phyloP scores from a whole-genome alignment of 2,113 vertebrate species.

The Podilymbus podiceps region DNA sequence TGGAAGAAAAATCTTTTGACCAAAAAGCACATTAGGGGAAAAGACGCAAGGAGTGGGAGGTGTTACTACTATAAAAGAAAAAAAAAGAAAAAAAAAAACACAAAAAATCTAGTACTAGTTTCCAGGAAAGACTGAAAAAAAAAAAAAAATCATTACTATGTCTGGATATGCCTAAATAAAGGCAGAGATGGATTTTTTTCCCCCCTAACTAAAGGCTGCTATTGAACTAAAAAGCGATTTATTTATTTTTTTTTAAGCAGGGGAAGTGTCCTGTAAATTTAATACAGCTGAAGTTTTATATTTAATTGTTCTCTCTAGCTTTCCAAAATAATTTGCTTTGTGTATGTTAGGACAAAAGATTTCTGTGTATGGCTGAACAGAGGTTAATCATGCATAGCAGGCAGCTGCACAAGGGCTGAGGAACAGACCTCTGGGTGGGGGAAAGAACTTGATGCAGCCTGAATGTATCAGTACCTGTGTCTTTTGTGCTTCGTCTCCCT shows the following conservation, averaged over 20 bases:
- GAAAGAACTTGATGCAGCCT: slow-evolving; percentile 55
- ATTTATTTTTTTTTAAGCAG: neutral
- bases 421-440: slow-evolving; percentile 74
- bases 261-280: slow-evolving; percentile 61
- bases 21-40: neutral
- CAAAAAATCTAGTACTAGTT: neutral
- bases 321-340: slow-evolving; percentile 99
- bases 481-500: slow-evolving; percentile 23
- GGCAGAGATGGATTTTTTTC: neutral
- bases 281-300: slow-evolving; percentile 80
- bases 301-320: slow-evolving; percentile 83
- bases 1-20: slow-evolving; percentile 25
- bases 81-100: neutral
- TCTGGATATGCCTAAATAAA: slow-evolving; percentile 38
- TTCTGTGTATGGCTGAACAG: slow-evolving; percentile 90
- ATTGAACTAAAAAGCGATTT: slow-evolving; percentile 30
- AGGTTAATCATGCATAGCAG: slow-evolving; percentile 89
- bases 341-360: slow-evolving; percentile 93
- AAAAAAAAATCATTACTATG: neutral
- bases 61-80: neutral
- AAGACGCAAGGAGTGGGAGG: neutral
- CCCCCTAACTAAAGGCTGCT: slow-evolving; percentile 19
- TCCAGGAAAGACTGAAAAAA: neutral
- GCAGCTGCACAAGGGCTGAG: slow-evolving; percentile 79
- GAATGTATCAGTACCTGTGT: slow-evolving; percentile 78